Conservation (phyloP, 2,797 vertebrate species). For the Setipinna tenuifilis region DNA sequence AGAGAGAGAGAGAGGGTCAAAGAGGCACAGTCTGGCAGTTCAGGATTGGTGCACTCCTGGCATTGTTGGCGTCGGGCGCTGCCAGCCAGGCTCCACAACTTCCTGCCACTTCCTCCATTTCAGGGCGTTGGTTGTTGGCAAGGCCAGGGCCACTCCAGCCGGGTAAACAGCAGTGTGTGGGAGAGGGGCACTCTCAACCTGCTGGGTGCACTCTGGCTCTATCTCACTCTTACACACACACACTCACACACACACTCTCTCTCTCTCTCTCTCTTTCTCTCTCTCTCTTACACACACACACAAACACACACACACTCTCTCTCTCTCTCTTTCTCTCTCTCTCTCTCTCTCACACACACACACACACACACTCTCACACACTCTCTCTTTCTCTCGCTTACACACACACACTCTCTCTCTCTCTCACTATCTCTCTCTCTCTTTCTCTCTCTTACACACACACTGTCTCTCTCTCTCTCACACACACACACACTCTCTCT, state of each 20-base stretch:
- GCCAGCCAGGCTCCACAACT: constrained; percentile 58
- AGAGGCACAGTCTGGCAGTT: constrained; percentile 53
- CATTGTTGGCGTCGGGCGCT: constrained; percentile 58
- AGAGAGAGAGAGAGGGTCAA: constrained; percentile 20
- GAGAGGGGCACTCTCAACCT: neutral
- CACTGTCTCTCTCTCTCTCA: too few relatives aligned
- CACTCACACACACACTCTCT: too few relatives aligned
- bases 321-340: neutral
- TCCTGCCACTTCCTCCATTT: constrained; percentile 56
- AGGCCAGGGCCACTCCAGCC: neutral
- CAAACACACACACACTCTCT: too few relatives aligned
- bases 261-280: constrained; percentile 16
- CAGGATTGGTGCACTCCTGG: constrained; percentile 42
- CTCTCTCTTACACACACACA: too few relatives aligned
- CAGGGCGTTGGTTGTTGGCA: constrained; percentile 19
- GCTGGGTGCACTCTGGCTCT: neutral
- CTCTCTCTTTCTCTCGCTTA: too few relatives aligned
- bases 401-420: too few relatives aligned
- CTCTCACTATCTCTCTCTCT: too few relatives aligned
- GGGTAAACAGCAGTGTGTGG: neutral
- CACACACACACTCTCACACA: too few relatives aligned
- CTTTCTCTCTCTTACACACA: neutral
- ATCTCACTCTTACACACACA: too few relatives aligned
- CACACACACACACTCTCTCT: too few relatives aligned
- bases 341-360: too few relatives aligned